A percentile compares a stretch with the other conserved stretches of the same genome.
Evolutionary conservation across 2,888 invertebrate species (phyloP).

Genomic region (Cryptocephalus primarius): DNA sequence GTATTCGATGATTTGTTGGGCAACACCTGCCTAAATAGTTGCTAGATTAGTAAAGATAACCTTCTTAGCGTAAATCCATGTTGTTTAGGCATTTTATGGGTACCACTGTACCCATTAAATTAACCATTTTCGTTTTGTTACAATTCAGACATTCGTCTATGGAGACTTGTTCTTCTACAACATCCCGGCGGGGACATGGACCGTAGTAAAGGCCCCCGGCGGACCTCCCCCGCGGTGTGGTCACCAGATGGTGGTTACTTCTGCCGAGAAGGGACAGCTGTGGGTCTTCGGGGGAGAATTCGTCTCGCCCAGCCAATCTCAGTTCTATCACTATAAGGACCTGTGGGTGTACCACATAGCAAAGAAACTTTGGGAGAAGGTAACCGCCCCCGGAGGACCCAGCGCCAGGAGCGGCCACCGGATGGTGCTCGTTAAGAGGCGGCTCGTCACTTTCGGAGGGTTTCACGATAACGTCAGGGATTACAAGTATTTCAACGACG

Average conservation of each 20-base stretch:
- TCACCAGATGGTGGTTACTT: conserved; percentile 73
- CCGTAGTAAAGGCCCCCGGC: conserved; percentile 65
- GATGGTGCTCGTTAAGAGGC: conserved; percentile 71
- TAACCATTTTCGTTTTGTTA: too few relatives aligned
- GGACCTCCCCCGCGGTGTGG: conserved; percentile 82
- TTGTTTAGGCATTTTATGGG: too few relatives aligned
- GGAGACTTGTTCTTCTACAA: conserved; percentile 80
- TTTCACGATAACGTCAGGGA: conserved; percentile 82
- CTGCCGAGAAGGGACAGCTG: conserved; percentile 61
- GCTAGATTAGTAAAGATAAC: too few relatives aligned
- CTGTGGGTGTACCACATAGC: conserved; percentile 76
- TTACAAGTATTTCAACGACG: conserved; percentile 82
- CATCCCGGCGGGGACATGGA: conserved; percentile 70
- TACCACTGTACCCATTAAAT: too few relatives aligned
- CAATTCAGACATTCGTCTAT: conserved; percentile 72
- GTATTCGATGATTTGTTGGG: too few relatives aligned
- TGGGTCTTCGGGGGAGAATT: conserved; percentile 90
- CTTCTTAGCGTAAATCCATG: too few relatives aligned
- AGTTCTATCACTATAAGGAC: conserved; percentile 89
- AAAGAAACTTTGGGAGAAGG: conserved; percentile 66
- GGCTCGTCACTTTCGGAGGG: conserved; percentile 79
- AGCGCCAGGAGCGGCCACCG: conserved; percentile 81
- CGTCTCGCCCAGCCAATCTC: conserved; percentile 79
- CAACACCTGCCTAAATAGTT: too few relatives aligned
- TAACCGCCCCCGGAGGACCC: conserved; percentile 62